phyloP scores from a whole-genome alignment of 2,113 vertebrate genomes.

The Pyxicephalus adspersus region DNA sequence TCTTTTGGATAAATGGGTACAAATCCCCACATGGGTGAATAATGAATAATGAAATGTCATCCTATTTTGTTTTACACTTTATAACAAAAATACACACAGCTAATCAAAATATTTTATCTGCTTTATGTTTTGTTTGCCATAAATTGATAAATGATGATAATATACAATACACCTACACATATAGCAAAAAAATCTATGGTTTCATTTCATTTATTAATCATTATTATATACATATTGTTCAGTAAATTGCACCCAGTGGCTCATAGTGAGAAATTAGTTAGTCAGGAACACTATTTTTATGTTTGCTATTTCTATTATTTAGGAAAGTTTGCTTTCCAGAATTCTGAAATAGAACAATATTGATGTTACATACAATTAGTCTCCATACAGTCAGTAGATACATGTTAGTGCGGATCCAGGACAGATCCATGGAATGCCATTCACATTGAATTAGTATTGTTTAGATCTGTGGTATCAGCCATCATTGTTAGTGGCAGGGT shows the following conservation, averaged over 20 bases:
- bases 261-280: not conserved
- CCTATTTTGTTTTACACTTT: too few relatives aligned
- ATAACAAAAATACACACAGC: too few relatives aligned
- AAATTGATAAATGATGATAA: too few relatives aligned
- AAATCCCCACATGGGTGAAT: too few relatives aligned
- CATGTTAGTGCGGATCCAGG: constrained; percentile 15
- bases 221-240: not conserved
- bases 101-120: too few relatives aligned
- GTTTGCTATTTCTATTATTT: not conserved
- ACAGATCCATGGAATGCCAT: constrained; percentile 38
- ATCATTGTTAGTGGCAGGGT: constrained; percentile 22
- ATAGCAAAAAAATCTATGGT: too few relatives aligned
- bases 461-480: not conserved
- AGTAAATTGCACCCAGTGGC: not conserved
- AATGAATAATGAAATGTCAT: too few relatives aligned
- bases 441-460: constrained; percentile 6
- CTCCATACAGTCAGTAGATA: not conserved
- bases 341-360: not conserved
- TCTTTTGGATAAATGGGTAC: too few relatives aligned
- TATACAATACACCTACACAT: too few relatives aligned
- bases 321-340: not conserved
- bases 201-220: too few relatives aligned
- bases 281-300: not conserved
- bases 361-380: not conserved
- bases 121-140: too few relatives aligned